Evolutionary conservation across 2,797 vertebrate genomes (phyloP), one percentile per base, ranked within the genome.

Genomic region (Falco columbarius): DNA sequence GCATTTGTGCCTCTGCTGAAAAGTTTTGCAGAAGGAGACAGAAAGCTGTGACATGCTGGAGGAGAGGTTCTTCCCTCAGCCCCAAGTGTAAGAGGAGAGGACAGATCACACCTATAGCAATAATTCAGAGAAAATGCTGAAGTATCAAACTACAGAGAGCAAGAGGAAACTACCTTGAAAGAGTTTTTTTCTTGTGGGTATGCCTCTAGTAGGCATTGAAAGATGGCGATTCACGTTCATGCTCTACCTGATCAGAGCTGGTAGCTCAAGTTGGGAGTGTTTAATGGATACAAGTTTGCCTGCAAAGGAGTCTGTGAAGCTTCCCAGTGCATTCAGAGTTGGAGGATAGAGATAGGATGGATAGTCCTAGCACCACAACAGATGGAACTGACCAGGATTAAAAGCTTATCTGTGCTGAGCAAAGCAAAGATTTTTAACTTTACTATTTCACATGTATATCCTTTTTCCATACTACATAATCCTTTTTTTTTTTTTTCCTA

Each of bases 201-300:
- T 58, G 20, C 54, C 52, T 17, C 70, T 49, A 49, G n/a, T 24
- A 32, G 29, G 3, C 0, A 0, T 12, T 47, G 34, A 63, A 89
- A 49, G 68, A 70, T 81, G n/a, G 14, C 21, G 49, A 22, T 58
- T 81, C 16, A 3, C 2, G 0, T 73, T 70, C 29, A 38, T 66
- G 4, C 49, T 71, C 14, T 75, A 12, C 42, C 14, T 70, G 65
- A 30, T 26, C 38, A n/a, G 55, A 74, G 23, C 22, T 13, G 4
- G 30, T n/a, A 38, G 23, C 38, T 91, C 52, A 63, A 55, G 11
- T 3, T 81, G 23, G 8, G 22, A 61, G 23, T 44, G 29, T 66
- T 88, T 40, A 34, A 10, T 0, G 1, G 13, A 1, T 59, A 13
- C 9, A 2, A 58, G 14, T 3, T 75, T 38, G 17, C 32, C 42